Evolutionary conservation across 2,797 vertebrate genomes (phyloP), one percentile per base, ranked within the genome.

Genomic region (Phoeniculus purpureus): DNA sequence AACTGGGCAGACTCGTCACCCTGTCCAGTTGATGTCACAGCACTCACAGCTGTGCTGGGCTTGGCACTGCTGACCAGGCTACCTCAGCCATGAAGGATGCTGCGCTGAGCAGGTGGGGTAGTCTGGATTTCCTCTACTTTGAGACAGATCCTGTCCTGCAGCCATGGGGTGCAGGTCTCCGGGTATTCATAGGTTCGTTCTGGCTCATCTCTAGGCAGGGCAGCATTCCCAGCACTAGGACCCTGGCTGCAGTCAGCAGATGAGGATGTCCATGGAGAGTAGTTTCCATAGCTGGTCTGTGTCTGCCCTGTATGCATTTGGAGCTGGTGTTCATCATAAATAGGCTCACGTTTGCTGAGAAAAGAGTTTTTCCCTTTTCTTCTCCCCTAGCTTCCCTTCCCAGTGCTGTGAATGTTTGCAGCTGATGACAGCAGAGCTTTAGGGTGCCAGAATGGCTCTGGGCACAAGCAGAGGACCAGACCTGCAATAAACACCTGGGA

Each of bases 291-390:
- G 17, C 65, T 6, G 4, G 4, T 32, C 19, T 11, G 1, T 4
- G 1, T 17, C 54, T 6, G 15, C 51, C 47, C 54, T 21, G 43
- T 25, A 47, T 5, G 1, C 43, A 21, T 0, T 34, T 51, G 54
- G 32, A 47, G 65, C 78, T 32, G 68, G 12, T 1, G 0, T 56
- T 55, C 23, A 15, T 79, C 45, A 43, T 16, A 52, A 59, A 80
- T 13, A 68, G 34, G 4, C 27, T 80, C 27, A 5, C 1, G 0
- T n/a, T 76, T 71, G 21, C 75, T 82, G 56, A 55, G 68, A 7
- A 72, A 40, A 37, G 37, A n/a, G 82, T 65, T 31, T 92, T 90
- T 89, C 81, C 75, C 75, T 76, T 81, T 94, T 80, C 50, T 61
- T 87, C 52, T 51, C 64, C 60, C 27, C 12, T 34, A 11, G 1